These are phyloP conservation scores for Drosophila sturtevanti DNA, from an alignment of 1,140 invertebrate genomes.

Conservation along the genomic window DNA sequence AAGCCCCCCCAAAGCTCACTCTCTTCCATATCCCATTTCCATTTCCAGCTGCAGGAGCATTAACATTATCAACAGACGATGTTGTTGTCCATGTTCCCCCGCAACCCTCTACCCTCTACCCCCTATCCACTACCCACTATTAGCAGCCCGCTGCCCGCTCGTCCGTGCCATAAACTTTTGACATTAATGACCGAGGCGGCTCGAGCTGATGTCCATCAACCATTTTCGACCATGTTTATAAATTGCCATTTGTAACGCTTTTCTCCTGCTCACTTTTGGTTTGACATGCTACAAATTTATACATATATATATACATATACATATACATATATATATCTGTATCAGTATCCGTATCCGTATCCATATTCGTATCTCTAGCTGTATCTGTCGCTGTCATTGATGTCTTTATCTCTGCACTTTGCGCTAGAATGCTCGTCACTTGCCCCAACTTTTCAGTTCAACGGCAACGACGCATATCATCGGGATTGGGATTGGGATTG, in stretches of 20 bases:
- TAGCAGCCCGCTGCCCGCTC: constrained; percentile 35
- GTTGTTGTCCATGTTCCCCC: not conserved
- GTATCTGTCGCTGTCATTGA: constrained; percentile 37
- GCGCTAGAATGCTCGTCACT: constrained; percentile 74
- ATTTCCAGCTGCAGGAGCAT: constrained; percentile 23
- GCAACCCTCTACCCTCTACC: constrained; percentile 31
- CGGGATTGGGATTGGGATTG: no score
- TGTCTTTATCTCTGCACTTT: constrained; percentile 75
- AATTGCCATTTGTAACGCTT: constrained; percentile 72
- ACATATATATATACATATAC: constrained; percentile 43
- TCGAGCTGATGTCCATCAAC: constrained; percentile 42
- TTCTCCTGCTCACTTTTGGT: constrained; percentile 31
- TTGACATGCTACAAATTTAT: constrained; percentile 77
- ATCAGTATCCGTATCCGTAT: constrained; percentile 43
- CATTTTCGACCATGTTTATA: constrained; percentile 51
- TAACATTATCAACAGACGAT: constrained; percentile 43
- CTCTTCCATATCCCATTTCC: no score
- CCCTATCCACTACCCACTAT: no score
- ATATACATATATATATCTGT: constrained; percentile 42
- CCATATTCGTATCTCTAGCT: constrained; percentile 27
- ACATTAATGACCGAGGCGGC: constrained; percentile 68
- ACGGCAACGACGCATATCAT: constrained; percentile 1
- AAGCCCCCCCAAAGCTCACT: not conserved
- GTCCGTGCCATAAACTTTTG: constrained; percentile 77
- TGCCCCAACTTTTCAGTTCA: constrained; percentile 59